A percentile compares a stretch with the other conserved stretches of the same genome.
phyloP scores from a whole-genome alignment of 2,797 vertebrate genomes.

The Coendou prehensilis region DNA sequence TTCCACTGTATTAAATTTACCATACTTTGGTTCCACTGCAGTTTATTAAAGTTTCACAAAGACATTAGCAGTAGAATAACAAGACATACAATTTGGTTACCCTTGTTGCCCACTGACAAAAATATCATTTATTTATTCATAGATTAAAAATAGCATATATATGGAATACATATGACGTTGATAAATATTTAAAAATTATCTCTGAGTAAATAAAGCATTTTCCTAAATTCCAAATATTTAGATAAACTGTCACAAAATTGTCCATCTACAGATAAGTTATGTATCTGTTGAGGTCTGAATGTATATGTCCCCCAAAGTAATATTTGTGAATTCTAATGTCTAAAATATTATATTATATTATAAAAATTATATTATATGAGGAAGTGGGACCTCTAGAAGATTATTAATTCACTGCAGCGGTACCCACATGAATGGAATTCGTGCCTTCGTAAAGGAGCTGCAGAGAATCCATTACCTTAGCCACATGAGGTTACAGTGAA shows the following conservation, averaged over 20 bases:
- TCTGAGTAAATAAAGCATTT: constrained; percentile 7
- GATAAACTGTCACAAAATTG: neutral
- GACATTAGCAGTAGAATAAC: constrained; percentile 76
- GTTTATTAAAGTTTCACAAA: constrained; percentile 86
- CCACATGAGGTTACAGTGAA: neutral
- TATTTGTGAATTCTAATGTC: neutral
- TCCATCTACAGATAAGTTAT: neutral
- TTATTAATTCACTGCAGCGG: rapidly evolving
- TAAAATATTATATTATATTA: neutral
- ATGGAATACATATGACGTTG: neutral
- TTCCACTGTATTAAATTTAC: constrained; percentile 79
- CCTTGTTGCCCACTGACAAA: constrained; percentile 70
- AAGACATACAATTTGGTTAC: constrained; percentile 71
- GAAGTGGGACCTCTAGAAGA: neutral
- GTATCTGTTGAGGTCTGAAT: neutral
- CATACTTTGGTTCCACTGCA: constrained; percentile 81
- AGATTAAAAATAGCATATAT: constrained; percentile 71
- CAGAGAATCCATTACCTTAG: neutral
- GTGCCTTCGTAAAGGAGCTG: neutral
- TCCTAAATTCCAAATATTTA: constrained; percentile 9
- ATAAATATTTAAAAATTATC: constrained; percentile 67
- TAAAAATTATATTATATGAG: neutral
- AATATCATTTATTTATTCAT: constrained; percentile 70
- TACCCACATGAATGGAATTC: neutral
- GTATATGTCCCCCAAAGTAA: neutral